Conservation (phyloP, 2,113 vertebrate genomes). For the Ellobius talpinus region DNA sequence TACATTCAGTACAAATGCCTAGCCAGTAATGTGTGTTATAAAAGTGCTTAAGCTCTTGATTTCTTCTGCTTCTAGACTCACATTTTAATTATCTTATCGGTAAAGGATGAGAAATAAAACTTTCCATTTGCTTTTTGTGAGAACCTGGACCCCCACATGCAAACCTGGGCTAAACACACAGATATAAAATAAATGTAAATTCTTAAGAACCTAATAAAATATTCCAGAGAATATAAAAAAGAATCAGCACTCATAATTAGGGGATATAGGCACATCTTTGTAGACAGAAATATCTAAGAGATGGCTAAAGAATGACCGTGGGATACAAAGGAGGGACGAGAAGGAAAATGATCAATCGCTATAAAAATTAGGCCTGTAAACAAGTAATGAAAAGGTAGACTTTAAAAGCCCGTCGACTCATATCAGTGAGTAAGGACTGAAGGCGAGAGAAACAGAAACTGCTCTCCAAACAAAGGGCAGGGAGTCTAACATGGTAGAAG, state of each 20-base stretch:
- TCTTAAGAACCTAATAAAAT: no score
- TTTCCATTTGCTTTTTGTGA: slow-evolving; percentile 18
- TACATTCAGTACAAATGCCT: slow-evolving; percentile 25
- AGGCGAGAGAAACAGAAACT: slow-evolving; percentile 72
- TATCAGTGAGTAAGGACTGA: slow-evolving; percentile 46
- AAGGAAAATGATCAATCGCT: slow-evolving; percentile 56
- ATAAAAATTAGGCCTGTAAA: slow-evolving; percentile 63
- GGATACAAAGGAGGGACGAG: background rate
- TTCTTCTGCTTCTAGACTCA: background rate
- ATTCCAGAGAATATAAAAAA: background rate
- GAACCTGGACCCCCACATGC: no score
- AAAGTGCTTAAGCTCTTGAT: slow-evolving; percentile 6
- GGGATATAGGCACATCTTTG: background rate
- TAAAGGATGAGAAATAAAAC: slow-evolving; percentile 37
- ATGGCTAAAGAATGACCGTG: slow-evolving; percentile 15
- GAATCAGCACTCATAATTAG: slow-evolving; percentile 40
- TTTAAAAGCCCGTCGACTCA: slow-evolving; percentile 57
- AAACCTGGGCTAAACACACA: no score
- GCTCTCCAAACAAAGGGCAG: slow-evolving; percentile 61
- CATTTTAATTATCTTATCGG: slow-evolving; percentile 29
- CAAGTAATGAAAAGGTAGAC: slow-evolving; percentile 72
- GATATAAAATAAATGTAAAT: no score
- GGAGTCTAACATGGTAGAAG: slow-evolving; percentile 62
- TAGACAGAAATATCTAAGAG: slow-evolving; percentile 34
- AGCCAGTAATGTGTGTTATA: background rate